Evolutionary conservation across 30 jellyfish, hydroid and myxozoan genomes (phyloP), one percentile per base, ranked within the genome.

Genomic region (Pelagia noctiluca): DNA sequence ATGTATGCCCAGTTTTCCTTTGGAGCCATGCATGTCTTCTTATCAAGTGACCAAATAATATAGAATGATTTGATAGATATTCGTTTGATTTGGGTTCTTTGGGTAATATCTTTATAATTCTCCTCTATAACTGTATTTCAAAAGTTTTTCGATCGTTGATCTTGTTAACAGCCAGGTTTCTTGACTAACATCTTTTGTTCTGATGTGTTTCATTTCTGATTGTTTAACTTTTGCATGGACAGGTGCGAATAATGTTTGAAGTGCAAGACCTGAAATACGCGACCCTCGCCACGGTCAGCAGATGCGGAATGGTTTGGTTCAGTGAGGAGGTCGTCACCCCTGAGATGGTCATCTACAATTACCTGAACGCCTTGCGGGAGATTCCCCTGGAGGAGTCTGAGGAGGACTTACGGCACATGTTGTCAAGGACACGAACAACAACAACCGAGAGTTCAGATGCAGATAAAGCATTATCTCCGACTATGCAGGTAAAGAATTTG

Each of bases 301-400:
- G 99, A 26, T 95, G 99, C 82, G 99, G 99, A 19, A 95, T 95
- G 99, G 98, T 95, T 0, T 95, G 98, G 98, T 95, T 95, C 87
- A 90, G 98, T 28, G 94, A 95, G 26, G 98, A 89, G 21, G 98
- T 90, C 2, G 99, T 95, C 84, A 83, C 98, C 0, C 96, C 99
- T 13, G 97, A 89, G 52, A 90, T 95, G 98, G 73, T 83, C 23
- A 88, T 94, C 32, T 95, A 94, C 3, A 90, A 94, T 42, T 94
- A 66, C 71, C 33, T 94, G 76, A 50, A 33, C 62, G 68, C 46
- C 26, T 60, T 94, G 83, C 76, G 92, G 31, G 50, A 82, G 25
- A 60, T 63, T 42, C 96, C 97, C 0, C 53, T 94, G 69, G 99
- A 94, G 82, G 99, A 94, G 64, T 86, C 99, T 5, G 99, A 94